These are phyloP conservation scores for Rostratula benghalensis DNA, from an alignment of 2,113 vertebrate species.

Conservation along the genomic window DNA sequence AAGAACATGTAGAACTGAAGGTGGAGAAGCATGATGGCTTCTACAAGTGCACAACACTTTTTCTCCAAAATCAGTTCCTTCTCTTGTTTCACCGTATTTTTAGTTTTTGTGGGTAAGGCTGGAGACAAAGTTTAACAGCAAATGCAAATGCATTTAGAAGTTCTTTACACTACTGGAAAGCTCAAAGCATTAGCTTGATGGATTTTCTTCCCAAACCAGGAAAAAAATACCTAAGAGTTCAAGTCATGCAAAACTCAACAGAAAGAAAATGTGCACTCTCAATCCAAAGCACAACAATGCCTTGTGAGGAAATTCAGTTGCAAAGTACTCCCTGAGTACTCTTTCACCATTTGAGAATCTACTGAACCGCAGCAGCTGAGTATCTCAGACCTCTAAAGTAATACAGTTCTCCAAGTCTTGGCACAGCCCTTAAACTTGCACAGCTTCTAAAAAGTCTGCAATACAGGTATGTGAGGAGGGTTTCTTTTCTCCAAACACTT, in stretches of 20 bases:
- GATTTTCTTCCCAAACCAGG: background rate
- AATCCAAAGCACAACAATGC: background rate
- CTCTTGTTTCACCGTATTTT: background rate
- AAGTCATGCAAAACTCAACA: background rate
- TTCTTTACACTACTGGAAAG: rapidly evolving
- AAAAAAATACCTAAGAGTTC: background rate
- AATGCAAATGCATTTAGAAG: background rate
- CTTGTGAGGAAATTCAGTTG: background rate
- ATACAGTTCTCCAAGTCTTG: background rate
- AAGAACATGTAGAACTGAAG: background rate
- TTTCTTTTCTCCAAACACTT: background rate
- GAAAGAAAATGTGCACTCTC: background rate
- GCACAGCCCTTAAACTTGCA: background rate
- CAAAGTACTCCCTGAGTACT: background rate
- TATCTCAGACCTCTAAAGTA: background rate
- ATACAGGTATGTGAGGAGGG: background rate
- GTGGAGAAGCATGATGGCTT: background rate
- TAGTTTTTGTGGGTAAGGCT: background rate
- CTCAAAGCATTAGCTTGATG: background rate
- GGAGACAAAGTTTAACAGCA: background rate
- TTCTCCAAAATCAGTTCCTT: background rate
- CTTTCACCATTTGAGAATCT: background rate
- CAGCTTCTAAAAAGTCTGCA: background rate
- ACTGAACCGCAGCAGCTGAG: background rate
- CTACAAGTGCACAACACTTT: background rate